Conservation (phyloP, 2,113 vertebrate species). For the Elephas maximus region DNA sequence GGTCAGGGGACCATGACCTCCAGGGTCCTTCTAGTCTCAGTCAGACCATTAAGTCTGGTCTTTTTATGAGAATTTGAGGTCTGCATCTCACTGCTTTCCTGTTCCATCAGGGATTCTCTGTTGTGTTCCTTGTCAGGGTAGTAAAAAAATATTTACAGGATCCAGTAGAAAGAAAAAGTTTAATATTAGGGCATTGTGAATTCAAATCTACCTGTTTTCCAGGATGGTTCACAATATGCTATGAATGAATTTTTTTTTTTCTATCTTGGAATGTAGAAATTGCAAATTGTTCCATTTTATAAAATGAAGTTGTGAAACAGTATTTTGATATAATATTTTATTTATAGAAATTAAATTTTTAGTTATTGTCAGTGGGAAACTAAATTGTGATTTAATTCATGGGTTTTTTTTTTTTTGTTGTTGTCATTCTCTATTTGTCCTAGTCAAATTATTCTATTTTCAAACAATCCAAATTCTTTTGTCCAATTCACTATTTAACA, state of each 20-base stretch:
- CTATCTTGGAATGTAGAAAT: conserved; percentile 17
- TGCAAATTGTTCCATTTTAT: not conserved
- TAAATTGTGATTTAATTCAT: conserved; percentile 48
- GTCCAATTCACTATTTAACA: not conserved
- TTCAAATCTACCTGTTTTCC: conserved; percentile 24
- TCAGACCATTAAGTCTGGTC: no score
- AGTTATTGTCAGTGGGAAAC: conserved; percentile 20
- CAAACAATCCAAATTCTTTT: conserved; percentile 32
- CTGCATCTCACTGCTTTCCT: no score
- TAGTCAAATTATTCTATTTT: not conserved
- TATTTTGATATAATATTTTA: not conserved
- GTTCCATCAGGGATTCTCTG: no score
- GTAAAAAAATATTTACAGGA: not conserved
- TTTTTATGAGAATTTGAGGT: no score
- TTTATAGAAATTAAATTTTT: conserved; percentile 24
- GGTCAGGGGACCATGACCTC: no score
- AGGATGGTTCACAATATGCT: not conserved
- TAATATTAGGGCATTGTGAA: not conserved
- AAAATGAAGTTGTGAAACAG: conserved; percentile 36
- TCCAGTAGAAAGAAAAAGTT: not conserved
- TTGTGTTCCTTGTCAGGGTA: no score
- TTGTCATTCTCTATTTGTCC: conserved; percentile 5
- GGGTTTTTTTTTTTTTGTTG: conserved; percentile 36
- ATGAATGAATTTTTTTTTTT: not conserved
- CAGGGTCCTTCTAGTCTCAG: no score